phyloP scores from a whole-genome alignment of 92 coral and sea anemone genomes.

The Porites cylindrica region DNA sequence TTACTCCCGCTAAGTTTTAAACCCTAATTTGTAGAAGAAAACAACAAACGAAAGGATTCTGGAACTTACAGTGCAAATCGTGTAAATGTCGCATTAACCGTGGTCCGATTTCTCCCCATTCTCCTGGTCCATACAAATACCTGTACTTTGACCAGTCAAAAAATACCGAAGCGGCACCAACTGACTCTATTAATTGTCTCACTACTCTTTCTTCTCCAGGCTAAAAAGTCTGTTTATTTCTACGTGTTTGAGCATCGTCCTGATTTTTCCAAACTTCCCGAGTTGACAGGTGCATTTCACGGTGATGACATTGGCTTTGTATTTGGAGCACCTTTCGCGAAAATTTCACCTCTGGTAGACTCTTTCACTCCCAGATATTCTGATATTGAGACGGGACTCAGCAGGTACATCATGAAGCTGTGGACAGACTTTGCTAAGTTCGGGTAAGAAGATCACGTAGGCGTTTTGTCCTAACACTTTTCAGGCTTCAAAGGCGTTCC shows the following conservation, averaged over 20 bases:
- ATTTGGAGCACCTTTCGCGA: conserved; percentile 47
- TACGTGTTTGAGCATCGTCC: conserved; percentile 53
- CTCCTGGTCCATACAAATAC: neutral
- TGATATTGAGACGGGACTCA: conserved; percentile 57
- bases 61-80: no score
- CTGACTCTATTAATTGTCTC: neutral
- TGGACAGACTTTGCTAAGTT: conserved; percentile 70
- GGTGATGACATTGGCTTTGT: conserved; percentile 25
- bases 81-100: no score
- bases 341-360: neutral
- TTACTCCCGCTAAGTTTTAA: no score
- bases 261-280: conserved; percentile 25
- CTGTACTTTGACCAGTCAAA: neutral
- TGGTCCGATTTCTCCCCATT: no score
- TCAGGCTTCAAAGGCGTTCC: no score
- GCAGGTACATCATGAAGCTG: conserved; percentile 44
- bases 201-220: neutral
- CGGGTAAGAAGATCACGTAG: conserved; percentile 27
- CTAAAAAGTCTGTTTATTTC: conserved; percentile 5
- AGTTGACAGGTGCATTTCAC: conserved; percentile 35
- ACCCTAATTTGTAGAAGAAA: no score
- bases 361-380: conserved; percentile 16
- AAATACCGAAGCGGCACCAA: no score
- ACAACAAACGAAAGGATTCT: no score
- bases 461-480: neutral